Evolutionary conservation across 2,113 vertebrate species (phyloP).

Genomic region (Eudorcas thomsonii): DNA sequence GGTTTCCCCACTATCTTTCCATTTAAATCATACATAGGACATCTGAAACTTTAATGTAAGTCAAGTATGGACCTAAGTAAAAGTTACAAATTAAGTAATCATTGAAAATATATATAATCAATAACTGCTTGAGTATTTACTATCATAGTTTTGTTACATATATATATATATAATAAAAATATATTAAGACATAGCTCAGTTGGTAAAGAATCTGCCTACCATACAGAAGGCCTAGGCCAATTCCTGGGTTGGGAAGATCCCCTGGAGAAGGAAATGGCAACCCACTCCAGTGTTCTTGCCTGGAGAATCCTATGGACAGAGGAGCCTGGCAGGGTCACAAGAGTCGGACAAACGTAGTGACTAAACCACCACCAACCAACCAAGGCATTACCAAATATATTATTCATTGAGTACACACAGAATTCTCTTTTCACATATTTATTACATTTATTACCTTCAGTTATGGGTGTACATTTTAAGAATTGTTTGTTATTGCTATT

Average conservation of each 20-base stretch:
- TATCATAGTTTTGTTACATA: not conserved
- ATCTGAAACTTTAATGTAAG: not conserved
- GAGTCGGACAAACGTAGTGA: fast-evolving
- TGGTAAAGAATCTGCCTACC: too few species aligned
- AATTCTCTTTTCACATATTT: not conserved
- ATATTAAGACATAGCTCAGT: not conserved
- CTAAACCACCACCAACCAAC: not conserved
- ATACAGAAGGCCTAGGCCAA: too few species aligned
- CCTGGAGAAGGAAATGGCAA: too few species aligned
- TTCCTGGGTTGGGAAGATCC: too few species aligned
- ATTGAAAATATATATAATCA: conserved; percentile 53
- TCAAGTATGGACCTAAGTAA: conserved; percentile 10
- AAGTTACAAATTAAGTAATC: conserved; percentile 10
- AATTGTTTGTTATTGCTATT: not conserved
- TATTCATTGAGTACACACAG: not conserved
- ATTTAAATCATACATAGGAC: conserved; percentile 12
- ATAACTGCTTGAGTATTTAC: conserved; percentile 50
- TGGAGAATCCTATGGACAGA: too few species aligned
- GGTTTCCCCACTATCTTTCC: conserved; percentile 16
- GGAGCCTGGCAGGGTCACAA: too few species aligned
- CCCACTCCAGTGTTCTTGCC: too few species aligned
- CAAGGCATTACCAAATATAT: not conserved
- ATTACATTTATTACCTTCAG: not conserved
- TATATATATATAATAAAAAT: not conserved
- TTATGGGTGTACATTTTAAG: not conserved